Evolutionary conservation across 2,113 vertebrate genomes (phyloP).

Genomic region (Xiphophorus couchianus): DNA sequence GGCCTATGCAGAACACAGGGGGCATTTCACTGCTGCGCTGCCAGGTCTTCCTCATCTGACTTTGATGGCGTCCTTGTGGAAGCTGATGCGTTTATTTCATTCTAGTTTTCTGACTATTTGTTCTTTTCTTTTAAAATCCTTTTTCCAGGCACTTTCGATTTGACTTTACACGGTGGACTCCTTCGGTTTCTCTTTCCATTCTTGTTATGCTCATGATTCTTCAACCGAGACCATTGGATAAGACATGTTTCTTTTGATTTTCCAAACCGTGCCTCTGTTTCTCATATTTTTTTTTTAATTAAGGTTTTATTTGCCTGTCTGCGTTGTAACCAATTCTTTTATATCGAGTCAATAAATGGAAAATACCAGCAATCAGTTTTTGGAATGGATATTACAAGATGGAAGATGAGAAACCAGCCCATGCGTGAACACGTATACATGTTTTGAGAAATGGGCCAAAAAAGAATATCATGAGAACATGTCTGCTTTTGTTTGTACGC

Average conservation of each 20-base stretch:
- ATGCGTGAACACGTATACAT: not conserved
- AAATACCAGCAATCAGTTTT: not conserved
- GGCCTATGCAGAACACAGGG: not conserved
- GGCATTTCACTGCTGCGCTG: too few species aligned
- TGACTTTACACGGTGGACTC: not conserved
- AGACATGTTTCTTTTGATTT: not conserved
- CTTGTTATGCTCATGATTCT: not conserved
- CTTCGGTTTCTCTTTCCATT: not conserved
- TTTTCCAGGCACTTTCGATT: not conserved
- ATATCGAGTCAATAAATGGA: not conserved
- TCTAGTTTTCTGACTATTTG: not conserved
- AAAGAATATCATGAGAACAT: not conserved
- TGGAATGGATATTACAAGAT: not conserved
- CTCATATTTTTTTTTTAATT: not conserved
- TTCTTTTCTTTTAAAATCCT: not conserved
- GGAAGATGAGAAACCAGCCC: not conserved
- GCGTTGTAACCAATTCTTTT: not conserved
- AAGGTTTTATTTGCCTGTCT: not conserved
- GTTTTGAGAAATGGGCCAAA: too few species aligned
- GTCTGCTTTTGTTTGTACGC: not conserved
- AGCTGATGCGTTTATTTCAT: not conserved
- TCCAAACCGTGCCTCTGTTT: not conserved
- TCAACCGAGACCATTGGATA: not conserved
- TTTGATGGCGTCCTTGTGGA: not conserved
- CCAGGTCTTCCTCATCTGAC: not conserved